Conservation (phyloP, 92 coral and sea anemone species). For the Parazoanthus darwini region DNA sequence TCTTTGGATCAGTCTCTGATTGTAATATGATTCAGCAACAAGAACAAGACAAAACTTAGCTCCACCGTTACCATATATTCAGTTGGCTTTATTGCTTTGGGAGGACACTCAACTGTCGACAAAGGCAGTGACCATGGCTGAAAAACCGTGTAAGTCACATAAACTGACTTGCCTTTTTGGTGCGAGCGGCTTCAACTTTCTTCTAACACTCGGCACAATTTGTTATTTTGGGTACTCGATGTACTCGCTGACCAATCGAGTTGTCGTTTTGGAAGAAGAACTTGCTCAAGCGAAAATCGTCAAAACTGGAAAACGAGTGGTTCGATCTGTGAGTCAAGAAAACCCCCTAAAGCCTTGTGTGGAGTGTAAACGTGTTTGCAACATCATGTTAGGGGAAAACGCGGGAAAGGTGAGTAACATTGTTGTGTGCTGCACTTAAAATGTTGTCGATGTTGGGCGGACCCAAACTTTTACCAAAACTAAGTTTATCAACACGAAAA, state of each 20-base stretch:
- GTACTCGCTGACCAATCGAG: conserved; percentile 5
- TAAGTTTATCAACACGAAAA: no score
- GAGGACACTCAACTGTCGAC: no score
- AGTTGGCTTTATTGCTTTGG: no score
- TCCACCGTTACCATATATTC: no score
- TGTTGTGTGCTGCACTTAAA: no score
- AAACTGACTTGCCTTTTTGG: not conserved
- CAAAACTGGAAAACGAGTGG: not conserved
- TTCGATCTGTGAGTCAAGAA: not conserved
- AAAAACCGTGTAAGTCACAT: not conserved
- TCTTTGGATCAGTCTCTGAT: no score
- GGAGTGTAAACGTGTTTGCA: conserved; percentile 7
- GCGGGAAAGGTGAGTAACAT: not conserved
- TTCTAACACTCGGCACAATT: not conserved
- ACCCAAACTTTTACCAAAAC: no score
- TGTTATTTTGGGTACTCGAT: conserved; percentile 1
- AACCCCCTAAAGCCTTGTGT: not conserved
- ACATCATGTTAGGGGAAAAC: not conserved
- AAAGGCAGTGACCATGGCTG: not conserved
- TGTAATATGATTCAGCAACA: no score
- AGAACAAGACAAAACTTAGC: no score
- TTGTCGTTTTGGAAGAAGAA: conserved; percentile 5
- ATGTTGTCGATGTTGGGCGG: no score
- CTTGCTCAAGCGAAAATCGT: not conserved
- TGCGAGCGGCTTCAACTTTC: not conserved